Percentiles rank a stretch among this genome's conserved stretches.
These are phyloP conservation scores for Piliocolobus tephrosceles DNA, from an alignment of 2,113 vertebrate genomes.

Conservation along the genomic window DNA sequence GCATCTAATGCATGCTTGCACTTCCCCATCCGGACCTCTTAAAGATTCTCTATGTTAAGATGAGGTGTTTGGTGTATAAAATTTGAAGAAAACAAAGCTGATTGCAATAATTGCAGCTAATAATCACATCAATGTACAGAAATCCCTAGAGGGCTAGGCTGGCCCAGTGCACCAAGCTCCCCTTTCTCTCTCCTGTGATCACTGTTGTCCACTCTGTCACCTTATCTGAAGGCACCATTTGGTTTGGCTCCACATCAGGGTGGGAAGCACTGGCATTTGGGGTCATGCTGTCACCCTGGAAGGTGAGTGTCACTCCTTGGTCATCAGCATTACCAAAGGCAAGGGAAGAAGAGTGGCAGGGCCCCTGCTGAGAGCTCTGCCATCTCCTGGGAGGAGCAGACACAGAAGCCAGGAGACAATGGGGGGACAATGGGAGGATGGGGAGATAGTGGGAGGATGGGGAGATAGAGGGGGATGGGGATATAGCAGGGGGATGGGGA, in stretches of 20 bases:
- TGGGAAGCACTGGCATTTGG: not conserved
- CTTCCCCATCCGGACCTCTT: not conserved
- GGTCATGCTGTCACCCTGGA: not conserved
- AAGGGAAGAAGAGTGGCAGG: not conserved
- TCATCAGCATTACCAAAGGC: not conserved
- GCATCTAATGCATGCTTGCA: too few relatives aligned
- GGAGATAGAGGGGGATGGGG: too few relatives aligned
- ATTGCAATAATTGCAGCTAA: not conserved
- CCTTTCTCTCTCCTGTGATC: not conserved
- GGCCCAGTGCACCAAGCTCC: not conserved
- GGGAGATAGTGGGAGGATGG: too few relatives aligned
- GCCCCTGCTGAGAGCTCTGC: not conserved
- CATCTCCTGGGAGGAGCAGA: not conserved
- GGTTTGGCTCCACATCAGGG: not conserved
- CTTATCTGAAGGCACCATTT: not conserved
- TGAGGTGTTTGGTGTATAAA: not conserved
- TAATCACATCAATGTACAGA: fast-evolving
- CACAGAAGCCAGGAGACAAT: too few relatives aligned
- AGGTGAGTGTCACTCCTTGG: not conserved
- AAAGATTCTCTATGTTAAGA: not conserved
- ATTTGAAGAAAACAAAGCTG: not conserved
- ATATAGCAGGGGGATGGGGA: too few relatives aligned
- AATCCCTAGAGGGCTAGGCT: not conserved
- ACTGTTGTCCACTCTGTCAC: too few relatives aligned
- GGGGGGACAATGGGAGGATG: too few relatives aligned